Evolutionary conservation across 2,888 invertebrate genomes (phyloP).

Genomic region (Electrophaes corylata): DNA sequence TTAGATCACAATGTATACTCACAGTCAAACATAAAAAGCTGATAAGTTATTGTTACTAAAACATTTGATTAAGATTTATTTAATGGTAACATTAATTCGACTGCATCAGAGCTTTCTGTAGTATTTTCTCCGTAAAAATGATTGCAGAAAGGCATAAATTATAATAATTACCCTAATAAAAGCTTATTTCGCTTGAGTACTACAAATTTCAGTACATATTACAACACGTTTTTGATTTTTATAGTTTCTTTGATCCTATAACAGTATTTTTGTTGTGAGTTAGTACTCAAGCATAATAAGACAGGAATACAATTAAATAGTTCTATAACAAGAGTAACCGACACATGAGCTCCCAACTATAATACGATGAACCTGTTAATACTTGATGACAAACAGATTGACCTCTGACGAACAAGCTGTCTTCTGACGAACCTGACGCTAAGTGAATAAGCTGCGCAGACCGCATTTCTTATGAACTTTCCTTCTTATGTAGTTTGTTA

Average conservation of each 20-base stretch:
- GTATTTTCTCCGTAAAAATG: constrained; percentile 75
- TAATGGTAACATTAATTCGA: constrained; percentile 45
- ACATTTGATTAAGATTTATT: constrained; percentile 34
- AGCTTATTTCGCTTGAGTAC: constrained; percentile 45
- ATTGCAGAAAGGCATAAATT: constrained; percentile 74
- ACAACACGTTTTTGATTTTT: constrained; percentile 9
- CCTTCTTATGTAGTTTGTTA: no score
- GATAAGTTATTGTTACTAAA: constrained; percentile 32
- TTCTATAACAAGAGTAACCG: constrained; percentile 29
- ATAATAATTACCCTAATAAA: constrained; percentile 58
- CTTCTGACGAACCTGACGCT: no score
- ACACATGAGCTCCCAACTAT: constrained; percentile 27
- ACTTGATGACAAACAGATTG: no score
- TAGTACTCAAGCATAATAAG: constrained; percentile 47
- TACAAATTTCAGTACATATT: constrained; percentile 20
- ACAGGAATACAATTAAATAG: constrained; percentile 50
- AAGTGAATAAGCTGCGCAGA: no score
- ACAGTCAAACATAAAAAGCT: constrained; percentile 47
- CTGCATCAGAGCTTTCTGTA: constrained; percentile 65
- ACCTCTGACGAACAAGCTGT: no score
- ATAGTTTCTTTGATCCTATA: constrained; percentile 8
- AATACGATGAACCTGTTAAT: no score
- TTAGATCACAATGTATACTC: constrained; percentile 63
- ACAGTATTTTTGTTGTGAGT: neutral
- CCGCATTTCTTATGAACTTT: no score